Base-by-base conservation (phyloP, 1,140 invertebrate genomes). In the Papilio glaucus region DNA sequence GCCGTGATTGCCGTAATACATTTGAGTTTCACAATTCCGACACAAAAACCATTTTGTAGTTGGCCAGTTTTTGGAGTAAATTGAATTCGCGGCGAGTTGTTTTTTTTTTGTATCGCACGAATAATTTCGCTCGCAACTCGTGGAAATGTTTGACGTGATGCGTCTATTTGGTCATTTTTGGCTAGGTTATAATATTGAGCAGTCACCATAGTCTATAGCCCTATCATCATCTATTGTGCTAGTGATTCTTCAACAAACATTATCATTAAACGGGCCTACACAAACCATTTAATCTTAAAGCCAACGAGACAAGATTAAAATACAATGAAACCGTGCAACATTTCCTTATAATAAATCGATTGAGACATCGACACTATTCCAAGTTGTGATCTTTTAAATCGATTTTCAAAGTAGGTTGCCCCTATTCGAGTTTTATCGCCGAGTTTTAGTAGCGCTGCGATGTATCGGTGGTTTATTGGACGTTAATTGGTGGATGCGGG, bases 401-500 rank as follows among this genome's bases (percentile, higher is more conserved):
- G 18, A 72, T 33, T 37, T 45, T 18, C 13, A 39, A 62, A 62
- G 38, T 42, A 42, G 37, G 63, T 29, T 13, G 9, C 62, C 62
- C 62, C 62, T 65, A 65, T 65, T 65, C 62, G 62, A 60, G 57
- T 65, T 65, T 37, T 65, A 65, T 65, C 33, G 62, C 13, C 62
- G 15, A 71, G 65, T 74, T 77, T 77, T 71, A 74, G 71, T 65
- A 57, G 24, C 65, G 39, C 72, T 74, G 63, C 62, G 62, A n/a
- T 24, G 75, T 80, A 81, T 83, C 79, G 79, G 73, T 71, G 72
- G 79, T 85, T 81, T 85, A 86, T 86, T 85, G 81, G 71, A 78
- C 77, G 80, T 79, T 84, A 85, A 88, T 85, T 86, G 85, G 78
- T 80, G 80, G 73, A 86, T 86, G 83, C 86, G 85, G 84, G 83